Base-by-base conservation (phyloP, 2,888 invertebrate species). In the Drosophila neonasuta region DNA sequence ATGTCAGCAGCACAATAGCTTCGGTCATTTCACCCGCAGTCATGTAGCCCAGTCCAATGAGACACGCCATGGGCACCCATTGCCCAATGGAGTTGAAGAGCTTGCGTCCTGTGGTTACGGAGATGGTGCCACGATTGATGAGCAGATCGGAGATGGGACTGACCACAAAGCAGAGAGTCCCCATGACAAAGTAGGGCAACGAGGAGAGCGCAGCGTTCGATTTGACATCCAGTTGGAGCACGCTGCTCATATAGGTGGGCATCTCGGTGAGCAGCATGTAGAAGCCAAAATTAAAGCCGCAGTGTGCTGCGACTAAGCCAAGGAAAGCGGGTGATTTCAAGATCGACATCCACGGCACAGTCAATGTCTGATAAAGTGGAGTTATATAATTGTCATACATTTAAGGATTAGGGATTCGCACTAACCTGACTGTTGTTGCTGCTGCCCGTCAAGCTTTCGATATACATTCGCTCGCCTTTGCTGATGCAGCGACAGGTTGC, bases 271-370 rank as follows among this genome's bases (percentile, higher is more conserved):
- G 91, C 7, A 95, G 90, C 0, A 94, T 95, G 92, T 94, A 95
- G 89, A 94, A 95, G 8, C 95, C 95, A 94, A 95, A 95, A 75
- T 94, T 94, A 78, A 94, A 94, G 3, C 94, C 93, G 65, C 93
- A 92, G 81, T 95, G 95, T 0, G 93, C 93, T 0, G 94, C 90
- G 11, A 93, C 88, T 6, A 91, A 71, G 0, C 89, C 90, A 92
- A 93, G 94, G 89, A 95, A 93, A 0, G 95, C 95, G 0, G 93
- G 71, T 0, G 95, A 95, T 0, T 92, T 93, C 4, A 93, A 90
- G n/a, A 95, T 93, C 11, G 92, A 90, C 51, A 85, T 89, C 95
- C 95, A 95, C 0, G 95, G 95, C 0, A 93, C 93, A 71, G 87
- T 67, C 77, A 92, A 91, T 1, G 80, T 77, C 81, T 90, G 68